Conservation (phyloP, 2,797 vertebrate genomes). For the Danio kyathit region DNA sequence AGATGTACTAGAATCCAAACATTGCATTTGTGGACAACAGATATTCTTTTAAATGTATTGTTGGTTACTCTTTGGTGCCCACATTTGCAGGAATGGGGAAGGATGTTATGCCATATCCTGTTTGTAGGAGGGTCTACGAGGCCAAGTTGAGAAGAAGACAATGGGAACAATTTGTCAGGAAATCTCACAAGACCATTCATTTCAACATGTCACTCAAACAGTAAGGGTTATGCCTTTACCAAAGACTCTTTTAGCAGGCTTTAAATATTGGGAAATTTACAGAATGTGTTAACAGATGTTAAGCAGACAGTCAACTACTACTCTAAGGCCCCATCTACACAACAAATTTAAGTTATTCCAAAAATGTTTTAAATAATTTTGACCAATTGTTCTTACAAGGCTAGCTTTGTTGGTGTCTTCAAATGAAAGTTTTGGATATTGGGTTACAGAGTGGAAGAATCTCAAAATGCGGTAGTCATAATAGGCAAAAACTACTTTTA, state of each 20-base stretch:
- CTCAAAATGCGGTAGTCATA: too few species aligned
- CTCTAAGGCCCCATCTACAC: background rate
- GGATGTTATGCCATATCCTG: slow-evolving; percentile 51
- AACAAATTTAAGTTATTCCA: too few species aligned
- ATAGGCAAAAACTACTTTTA: too few species aligned
- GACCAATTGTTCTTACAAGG: too few species aligned
- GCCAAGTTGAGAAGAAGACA: slow-evolving; percentile 67
- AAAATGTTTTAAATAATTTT: too few species aligned
- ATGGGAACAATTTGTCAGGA: slow-evolving; percentile 68
- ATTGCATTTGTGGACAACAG: background rate
- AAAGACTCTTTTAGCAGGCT: slow-evolving; percentile 13
- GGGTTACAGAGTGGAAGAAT: too few species aligned
- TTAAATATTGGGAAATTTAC: background rate
- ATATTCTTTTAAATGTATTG: slow-evolving; percentile 1
- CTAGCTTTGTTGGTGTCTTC: too few species aligned
- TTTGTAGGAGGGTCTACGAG: slow-evolving; percentile 66
- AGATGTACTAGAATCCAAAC: background rate
- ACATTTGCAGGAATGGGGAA: slow-evolving; percentile 32
- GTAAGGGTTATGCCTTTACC: slow-evolving; percentile 69
- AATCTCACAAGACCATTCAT: slow-evolving; percentile 76
- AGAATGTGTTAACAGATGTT: background rate
- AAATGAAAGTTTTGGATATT: too few species aligned
- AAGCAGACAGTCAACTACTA: too few species aligned
- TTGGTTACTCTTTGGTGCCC: slow-evolving; percentile 9
- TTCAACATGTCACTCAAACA: slow-evolving; percentile 72